phyloP scores from a whole-genome alignment of 2,888 invertebrate genomes.

The Eulithis prunata region DNA sequence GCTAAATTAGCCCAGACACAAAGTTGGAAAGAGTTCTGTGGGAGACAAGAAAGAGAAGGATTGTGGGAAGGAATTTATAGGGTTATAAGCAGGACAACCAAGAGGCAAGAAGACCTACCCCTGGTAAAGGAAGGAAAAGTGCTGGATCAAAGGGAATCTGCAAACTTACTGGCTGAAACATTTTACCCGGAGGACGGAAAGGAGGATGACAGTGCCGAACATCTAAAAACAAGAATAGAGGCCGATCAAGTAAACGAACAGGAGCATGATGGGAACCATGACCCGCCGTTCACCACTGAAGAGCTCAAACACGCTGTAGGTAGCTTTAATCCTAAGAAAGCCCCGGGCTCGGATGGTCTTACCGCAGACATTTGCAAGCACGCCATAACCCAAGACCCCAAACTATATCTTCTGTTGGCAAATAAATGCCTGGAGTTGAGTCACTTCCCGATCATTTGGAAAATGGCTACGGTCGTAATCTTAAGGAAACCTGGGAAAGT shows the following conservation, averaged over 20 bases:
- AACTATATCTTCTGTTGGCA: conserved; percentile 7
- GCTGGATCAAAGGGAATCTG: conserved; percentile 12
- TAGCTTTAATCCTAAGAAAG: conserved; percentile 37
- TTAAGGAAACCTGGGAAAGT: no score
- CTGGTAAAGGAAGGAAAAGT: background rate
- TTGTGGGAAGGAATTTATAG: no score
- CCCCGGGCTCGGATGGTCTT: conserved; percentile 28
- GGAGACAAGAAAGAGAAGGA: no score
- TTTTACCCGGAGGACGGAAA: conserved; percentile 26
- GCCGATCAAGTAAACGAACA: conserved; percentile 18
- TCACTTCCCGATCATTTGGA: conserved; percentile 32
- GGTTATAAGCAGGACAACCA: no score
- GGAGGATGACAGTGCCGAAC: conserved; percentile 17
- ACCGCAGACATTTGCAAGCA: conserved; percentile 29
- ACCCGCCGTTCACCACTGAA: conserved; percentile 35
- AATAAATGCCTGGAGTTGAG: conserved; percentile 36
- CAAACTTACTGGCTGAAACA: conserved; percentile 13
- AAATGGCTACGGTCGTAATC: no score
- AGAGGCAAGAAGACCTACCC: conserved; percentile 19
- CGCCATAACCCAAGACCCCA: conserved; percentile 30
- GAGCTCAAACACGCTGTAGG: conserved; percentile 22
- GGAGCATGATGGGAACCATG: conserved; percentile 11
- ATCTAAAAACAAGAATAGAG: conserved; percentile 5
- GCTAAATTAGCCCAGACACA: no score
- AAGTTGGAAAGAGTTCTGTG: no score